Base-by-base conservation (phyloP, 2,888 invertebrate species). In the Thumatha senex region DNA sequence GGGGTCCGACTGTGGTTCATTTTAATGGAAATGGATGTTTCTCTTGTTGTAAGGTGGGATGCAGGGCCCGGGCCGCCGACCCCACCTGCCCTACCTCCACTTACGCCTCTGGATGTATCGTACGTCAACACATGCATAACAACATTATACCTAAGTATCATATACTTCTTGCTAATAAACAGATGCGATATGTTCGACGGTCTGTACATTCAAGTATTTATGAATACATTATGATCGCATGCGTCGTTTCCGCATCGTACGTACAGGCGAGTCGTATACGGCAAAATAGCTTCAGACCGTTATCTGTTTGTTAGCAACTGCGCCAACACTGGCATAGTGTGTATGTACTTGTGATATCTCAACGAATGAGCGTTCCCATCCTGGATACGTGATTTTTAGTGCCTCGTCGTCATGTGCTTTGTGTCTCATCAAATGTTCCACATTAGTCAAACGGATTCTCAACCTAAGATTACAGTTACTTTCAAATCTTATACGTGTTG, bases 21-120 rank as follows among this genome's bases (percentile, higher is more conserved):
- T 80, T 81, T 90, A 89, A 90, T 87, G 80, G 84, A 86, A 71
- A 56, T 65, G 80, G 82, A 76, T 82, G 76, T 89, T 88, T 90
- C 82, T 89, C 84, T 86, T 90, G 88, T 89, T 86, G 85, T 83
- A 92, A 92, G 92, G 92, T 92, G 90, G 92, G 81, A 84, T 80
- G 86, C 91, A 86, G 89, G 89, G 89, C 78, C 89, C 91, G 80
- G 89, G 92, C 82, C 87, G 92, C 65, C 81, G 92, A 80, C 92
- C 92, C 85, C 92, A 92, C 85, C 90, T 92, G 91, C 92, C 92
- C 79, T 92, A 90, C 80, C 91, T 92, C 86, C 92, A 92, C 90
- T 92, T 92, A 86, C 92, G 92, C 86, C 89, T 92, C 88, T 92
- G 92, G 92, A 92, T 92, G 92, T 91, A 92, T 90, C 92, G 92